Percentiles rank a stretch among this genome's conserved stretches.
Conservation (phyloP, 1,140 invertebrate genomes). For the Potamilus streckersoni region DNA sequence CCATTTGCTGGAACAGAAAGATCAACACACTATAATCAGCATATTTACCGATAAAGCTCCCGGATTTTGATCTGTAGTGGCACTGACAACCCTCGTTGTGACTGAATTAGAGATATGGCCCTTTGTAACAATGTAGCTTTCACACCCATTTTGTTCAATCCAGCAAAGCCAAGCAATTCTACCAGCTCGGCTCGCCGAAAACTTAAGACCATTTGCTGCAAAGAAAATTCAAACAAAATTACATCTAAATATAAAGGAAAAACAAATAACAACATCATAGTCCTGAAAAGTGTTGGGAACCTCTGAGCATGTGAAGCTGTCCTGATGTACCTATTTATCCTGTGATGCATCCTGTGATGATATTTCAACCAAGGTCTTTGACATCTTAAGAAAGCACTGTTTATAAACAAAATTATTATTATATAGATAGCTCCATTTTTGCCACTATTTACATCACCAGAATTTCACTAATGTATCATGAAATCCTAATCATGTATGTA, state of each 20-base stretch:
- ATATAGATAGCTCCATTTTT: too few species aligned
- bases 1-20: constrained; percentile 73
- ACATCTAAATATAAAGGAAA: background rate
- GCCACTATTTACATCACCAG: too few species aligned
- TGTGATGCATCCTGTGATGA: too few species aligned
- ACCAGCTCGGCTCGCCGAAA: constrained; percentile 30
- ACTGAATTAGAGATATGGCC: constrained; percentile 28
- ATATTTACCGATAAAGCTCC: constrained; percentile 36
- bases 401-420: too few species aligned
- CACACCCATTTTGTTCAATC: constrained; percentile 33
- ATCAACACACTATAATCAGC: constrained; percentile 2
- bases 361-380: too few species aligned
- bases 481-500: too few species aligned
- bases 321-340: too few species aligned
- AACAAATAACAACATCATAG: too few species aligned
- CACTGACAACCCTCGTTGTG: constrained; percentile 29
- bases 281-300: too few species aligned
- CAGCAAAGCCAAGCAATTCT: constrained; percentile 30
- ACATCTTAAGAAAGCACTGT: too few species aligned
- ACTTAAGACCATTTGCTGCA: constrained; percentile 36
- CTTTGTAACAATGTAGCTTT: constrained; percentile 31
- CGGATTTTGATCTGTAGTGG: constrained; percentile 35
- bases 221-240: constrained; percentile 14
- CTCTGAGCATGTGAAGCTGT: too few species aligned
- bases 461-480: too few species aligned